Percentiles rank a stretch among this genome's conserved stretches.
Conservation (phyloP, 2,888 invertebrate genomes). For the Diachrysia chrysitis region DNA sequence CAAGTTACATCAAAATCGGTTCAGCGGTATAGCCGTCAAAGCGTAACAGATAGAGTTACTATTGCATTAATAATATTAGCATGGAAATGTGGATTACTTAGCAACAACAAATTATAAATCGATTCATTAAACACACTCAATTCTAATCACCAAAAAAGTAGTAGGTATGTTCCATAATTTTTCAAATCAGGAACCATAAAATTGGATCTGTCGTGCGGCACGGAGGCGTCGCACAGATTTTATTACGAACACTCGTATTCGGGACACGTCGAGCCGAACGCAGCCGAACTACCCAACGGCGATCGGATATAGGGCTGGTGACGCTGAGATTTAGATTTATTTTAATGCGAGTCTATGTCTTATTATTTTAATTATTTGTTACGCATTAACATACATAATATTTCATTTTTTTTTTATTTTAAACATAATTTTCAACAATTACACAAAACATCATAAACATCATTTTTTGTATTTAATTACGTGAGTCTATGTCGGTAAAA, state of each 20-base stretch:
- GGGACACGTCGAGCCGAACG: conserved; percentile 66
- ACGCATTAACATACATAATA: too few species aligned
- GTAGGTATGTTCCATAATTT: conserved; percentile 61
- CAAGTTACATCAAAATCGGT: too few species aligned
- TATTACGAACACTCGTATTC: conserved; percentile 67
- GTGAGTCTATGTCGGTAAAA: too few species aligned
- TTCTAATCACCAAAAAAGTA: conserved; percentile 33
- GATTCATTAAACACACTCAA: not conserved
- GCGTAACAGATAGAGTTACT: too few species aligned
- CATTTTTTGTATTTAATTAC: too few species aligned
- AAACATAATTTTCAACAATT: too few species aligned
- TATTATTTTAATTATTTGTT: too few species aligned
- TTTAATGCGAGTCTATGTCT: not conserved
- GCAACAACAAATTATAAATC: not conserved
- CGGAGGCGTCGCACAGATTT: conserved; percentile 64
- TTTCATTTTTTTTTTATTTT: too few species aligned
- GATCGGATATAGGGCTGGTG: conserved; percentile 49
- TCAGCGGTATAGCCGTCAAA: too few species aligned
- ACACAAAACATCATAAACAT: too few species aligned
- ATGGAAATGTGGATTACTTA: too few species aligned
- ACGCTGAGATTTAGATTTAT: conserved; percentile 47
- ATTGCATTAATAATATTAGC: too few species aligned
- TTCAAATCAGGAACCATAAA: conserved; percentile 69
- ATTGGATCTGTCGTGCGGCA: conserved; percentile 64
- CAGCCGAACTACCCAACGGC: conserved; percentile 43